Conservation (phyloP, 2,797 vertebrate species). For the Morelia viridis region DNA sequence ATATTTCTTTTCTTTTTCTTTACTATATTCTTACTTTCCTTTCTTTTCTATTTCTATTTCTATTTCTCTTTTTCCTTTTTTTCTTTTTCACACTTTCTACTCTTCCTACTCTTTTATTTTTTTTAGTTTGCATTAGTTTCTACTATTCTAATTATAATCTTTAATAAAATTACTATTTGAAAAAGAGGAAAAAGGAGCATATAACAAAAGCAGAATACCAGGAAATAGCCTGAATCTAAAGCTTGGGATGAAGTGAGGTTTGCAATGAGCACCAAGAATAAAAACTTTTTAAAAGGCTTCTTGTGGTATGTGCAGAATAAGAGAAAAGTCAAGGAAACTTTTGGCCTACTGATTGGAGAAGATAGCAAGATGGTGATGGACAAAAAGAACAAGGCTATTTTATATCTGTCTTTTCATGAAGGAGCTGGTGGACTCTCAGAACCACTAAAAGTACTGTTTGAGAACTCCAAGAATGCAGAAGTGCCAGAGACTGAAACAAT, state of each 20-base stretch:
- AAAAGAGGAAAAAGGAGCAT: neutral
- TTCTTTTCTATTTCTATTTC: neutral
- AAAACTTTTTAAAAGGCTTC: neutral
- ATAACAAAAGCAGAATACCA: neutral
- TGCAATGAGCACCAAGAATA: neutral
- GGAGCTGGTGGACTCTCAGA: neutral
- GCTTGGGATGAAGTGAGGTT: neutral
- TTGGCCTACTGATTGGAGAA: neutral
- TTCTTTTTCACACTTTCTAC: neutral
- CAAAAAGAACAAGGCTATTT: neutral
- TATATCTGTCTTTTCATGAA: neutral
- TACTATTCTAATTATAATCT: neutral
- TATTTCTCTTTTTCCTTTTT: neutral
- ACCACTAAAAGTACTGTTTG: neutral
- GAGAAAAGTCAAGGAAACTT: neutral
- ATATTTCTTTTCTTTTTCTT: neutral
- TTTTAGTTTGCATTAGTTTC: neutral
- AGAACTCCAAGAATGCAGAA: neutral
- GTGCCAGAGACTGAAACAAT: neutral
- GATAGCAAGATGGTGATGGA: neutral
- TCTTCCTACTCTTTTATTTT: neutral
- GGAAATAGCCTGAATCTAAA: neutral
- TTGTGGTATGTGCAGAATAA: neutral
- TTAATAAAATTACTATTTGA: neutral
- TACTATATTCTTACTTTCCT: neutral